These are phyloP conservation scores for Tetragnatha versicolor DNA, from an alignment of 1,140 invertebrate species.

Conservation along the genomic window DNA sequence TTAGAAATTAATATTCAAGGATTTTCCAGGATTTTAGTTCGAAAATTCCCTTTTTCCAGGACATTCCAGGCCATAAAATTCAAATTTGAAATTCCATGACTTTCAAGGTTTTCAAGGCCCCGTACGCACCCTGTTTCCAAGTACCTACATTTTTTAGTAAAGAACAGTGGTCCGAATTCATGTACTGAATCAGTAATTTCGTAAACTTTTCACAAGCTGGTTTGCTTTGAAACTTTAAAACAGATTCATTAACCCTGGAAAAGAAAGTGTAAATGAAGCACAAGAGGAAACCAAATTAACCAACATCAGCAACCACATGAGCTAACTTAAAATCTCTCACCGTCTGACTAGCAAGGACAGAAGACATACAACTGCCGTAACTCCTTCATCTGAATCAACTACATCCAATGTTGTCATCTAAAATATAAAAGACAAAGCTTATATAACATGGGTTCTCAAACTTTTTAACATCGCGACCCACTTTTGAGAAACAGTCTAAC, in stretches of 20 bases:
- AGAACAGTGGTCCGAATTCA: conserved; percentile 74
- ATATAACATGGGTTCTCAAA: too few relatives aligned
- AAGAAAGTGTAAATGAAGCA: neutral
- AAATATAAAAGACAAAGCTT: too few relatives aligned
- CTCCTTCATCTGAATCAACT: conserved; percentile 70
- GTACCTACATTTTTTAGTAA: conserved; percentile 65
- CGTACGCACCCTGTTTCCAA: conserved; percentile 8
- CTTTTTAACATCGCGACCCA: too few relatives aligned
- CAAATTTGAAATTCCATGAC: too few relatives aligned
- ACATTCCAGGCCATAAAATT: too few relatives aligned
- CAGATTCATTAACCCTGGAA: conserved; percentile 37
- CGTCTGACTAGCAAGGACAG: conserved; percentile 85
- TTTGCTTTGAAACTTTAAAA: conserved; percentile 14
- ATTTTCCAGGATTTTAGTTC: conserved; percentile 15
- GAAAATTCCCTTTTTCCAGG: too few relatives aligned
- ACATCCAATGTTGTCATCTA: conserved; percentile 83
- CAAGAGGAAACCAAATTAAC: neutral
- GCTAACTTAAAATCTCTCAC: conserved; percentile 52
- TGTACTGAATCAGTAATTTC: conserved; percentile 75
- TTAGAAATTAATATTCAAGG: too few relatives aligned
- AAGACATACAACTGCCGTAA: conserved; percentile 82
- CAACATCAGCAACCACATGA: neutral
- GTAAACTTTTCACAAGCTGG: neutral
- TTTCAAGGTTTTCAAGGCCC: too few relatives aligned
- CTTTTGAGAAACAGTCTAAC: too few relatives aligned